phyloP scores from a whole-genome alignment of 2,113 vertebrate genomes.

The Hemiscyllium ocellatum region DNA sequence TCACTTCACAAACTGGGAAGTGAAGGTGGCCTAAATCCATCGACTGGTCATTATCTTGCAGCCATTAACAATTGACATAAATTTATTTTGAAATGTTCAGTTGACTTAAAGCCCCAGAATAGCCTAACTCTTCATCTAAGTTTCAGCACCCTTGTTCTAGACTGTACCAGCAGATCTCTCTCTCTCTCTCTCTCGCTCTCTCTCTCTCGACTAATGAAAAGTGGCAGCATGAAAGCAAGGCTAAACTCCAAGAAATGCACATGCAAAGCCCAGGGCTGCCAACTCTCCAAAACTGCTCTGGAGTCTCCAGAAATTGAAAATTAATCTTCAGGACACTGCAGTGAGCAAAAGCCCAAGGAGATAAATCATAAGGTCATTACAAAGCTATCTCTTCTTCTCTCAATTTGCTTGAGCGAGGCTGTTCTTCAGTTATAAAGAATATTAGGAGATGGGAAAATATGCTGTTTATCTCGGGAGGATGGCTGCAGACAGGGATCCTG shows the following conservation, averaged over 20 bases:
- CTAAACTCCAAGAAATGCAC: neutral
- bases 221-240: neutral
- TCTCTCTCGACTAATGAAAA: neutral
- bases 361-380: neutral
- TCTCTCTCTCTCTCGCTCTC: neutral
- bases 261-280: neutral
- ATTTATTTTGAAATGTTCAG: no score
- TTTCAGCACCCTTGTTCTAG: neutral
- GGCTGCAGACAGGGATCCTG: neutral
- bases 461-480: neutral
- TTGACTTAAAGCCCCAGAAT: no score
- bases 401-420: neutral
- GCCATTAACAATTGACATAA: no score
- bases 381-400: neutral
- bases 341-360: neutral
- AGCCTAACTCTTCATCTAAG: no score
- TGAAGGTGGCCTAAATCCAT: no score
- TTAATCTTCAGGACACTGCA: neutral
- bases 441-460: neutral
- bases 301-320: neutral
- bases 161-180: no score
- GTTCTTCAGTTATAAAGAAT: neutral
- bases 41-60: no score
- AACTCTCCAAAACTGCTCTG: neutral
- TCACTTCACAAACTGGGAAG: no score